Conservation (phyloP, 2,113 vertebrate species). For the Cairina moschata region DNA sequence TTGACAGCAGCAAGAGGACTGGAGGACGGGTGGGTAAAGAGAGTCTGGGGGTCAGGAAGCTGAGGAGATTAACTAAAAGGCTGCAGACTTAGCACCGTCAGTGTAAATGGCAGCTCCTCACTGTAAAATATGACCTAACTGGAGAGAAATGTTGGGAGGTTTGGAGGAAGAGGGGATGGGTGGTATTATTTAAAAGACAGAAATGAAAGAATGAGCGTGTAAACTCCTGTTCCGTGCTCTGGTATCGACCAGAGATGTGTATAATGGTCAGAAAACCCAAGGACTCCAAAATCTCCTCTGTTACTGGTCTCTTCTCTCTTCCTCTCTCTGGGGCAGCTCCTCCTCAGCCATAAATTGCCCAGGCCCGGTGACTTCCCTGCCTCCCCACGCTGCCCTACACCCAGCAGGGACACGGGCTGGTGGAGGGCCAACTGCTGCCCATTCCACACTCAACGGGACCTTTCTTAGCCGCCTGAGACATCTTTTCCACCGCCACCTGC, state of each 20-base stretch:
- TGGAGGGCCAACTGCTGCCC: not conserved
- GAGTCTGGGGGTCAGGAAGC: not conserved
- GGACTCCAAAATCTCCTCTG: not conserved
- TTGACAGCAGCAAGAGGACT: not conserved
- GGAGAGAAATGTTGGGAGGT: not conserved
- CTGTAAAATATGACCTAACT: not conserved
- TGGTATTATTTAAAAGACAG: not conserved
- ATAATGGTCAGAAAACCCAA: not conserved
- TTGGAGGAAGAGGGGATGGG: not conserved
- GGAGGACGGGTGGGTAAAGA: not conserved
- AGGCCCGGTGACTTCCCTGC: not conserved
- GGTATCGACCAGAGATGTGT: rapidly evolving
- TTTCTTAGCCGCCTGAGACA: constrained; percentile 42
- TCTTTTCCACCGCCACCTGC: not conserved
- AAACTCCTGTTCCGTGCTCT: not conserved
- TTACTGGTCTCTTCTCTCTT: not conserved
- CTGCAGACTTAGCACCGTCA: not conserved
- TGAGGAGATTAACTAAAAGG: not conserved
- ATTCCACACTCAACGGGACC: constrained; percentile 17
- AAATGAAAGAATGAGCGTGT: not conserved
- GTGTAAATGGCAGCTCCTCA: not conserved
- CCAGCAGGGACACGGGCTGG: not conserved
- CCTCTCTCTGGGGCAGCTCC: not conserved
- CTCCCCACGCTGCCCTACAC: not conserved
- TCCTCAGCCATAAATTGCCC: not conserved